Evolutionary conservation across 2,113 vertebrate species (phyloP).

Genomic region (Antechinus flavipes): DNA sequence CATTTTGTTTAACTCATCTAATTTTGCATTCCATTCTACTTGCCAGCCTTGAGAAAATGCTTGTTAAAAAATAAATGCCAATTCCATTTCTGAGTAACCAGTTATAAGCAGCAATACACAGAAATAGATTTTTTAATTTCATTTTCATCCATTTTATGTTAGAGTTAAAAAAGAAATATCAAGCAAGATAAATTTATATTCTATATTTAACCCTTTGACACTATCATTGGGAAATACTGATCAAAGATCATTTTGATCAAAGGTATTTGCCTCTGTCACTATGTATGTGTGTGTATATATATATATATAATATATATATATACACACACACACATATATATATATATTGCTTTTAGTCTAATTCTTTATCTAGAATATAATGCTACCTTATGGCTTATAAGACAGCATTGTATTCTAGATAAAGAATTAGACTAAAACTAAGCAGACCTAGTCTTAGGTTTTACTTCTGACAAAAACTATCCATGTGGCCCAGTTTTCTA

Average conservation of each 20-base stretch:
- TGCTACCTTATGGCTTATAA: background rate
- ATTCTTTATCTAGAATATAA: no score
- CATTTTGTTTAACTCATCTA: background rate
- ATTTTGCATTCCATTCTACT: background rate
- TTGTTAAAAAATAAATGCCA: background rate
- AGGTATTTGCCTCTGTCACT: background rate
- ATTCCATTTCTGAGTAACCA: background rate
- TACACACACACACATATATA: no score
- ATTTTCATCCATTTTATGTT: background rate
- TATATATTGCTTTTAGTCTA: no score
- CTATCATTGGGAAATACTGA: background rate
- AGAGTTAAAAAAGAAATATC: background rate
- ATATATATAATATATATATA: no score
- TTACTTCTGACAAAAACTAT: background rate
- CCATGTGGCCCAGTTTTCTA: background rate
- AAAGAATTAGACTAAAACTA: background rate
- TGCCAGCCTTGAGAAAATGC: background rate
- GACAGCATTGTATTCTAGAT: background rate
- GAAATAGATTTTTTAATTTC: background rate
- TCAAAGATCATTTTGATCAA: background rate
- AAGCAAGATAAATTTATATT: background rate
- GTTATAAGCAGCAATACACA: background rate
- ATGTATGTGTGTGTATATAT: background rate
- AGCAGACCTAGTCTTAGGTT: background rate
- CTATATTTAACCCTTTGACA: background rate